phyloP scores from a whole-genome alignment of 2,888 invertebrate species.

The Atrina japonica region DNA sequence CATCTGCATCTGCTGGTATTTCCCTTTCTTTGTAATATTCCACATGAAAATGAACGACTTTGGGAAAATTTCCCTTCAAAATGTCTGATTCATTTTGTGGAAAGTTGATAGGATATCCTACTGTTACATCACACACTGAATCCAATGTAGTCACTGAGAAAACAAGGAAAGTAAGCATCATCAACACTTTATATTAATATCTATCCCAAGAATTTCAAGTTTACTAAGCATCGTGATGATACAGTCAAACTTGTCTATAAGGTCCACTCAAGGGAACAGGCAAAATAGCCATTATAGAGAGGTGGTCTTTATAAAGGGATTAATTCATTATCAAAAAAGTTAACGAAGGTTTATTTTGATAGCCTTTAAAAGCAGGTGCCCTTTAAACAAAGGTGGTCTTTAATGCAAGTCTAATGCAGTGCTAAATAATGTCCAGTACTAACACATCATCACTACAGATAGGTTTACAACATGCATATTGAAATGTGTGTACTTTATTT shows the following conservation, averaged over 20 bases:
- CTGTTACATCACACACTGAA: constrained; percentile 85
- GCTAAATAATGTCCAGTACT: too few species aligned
- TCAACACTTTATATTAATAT: constrained; percentile 1
- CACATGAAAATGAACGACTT: constrained; percentile 88
- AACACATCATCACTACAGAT: too few species aligned
- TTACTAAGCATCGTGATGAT: neutral
- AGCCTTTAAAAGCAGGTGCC: too few species aligned
- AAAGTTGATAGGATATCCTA: constrained; percentile 88
- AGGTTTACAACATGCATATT: too few species aligned
- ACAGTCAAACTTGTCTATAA: too few species aligned
- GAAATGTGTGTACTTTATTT: too few species aligned
- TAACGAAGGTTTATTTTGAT: neutral
- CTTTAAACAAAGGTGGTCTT: too few species aligned
- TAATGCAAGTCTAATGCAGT: too few species aligned
- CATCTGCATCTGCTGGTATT: constrained; percentile 58
- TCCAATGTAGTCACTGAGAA: constrained; percentile 34
- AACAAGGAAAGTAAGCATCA: constrained; percentile 18
- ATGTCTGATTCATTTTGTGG: constrained; percentile 89
- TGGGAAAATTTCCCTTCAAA: constrained; percentile 88
- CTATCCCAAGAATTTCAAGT: neutral
- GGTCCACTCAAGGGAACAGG: too few species aligned
- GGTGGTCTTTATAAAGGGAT: too few species aligned
- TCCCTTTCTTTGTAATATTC: constrained; percentile 79
- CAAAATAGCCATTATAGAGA: constrained; percentile 18
- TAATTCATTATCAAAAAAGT: neutral